These are phyloP conservation scores for Archaeoteleia sp. DNA, from an alignment of 2,888 invertebrate species.

Conservation along the genomic window DNA sequence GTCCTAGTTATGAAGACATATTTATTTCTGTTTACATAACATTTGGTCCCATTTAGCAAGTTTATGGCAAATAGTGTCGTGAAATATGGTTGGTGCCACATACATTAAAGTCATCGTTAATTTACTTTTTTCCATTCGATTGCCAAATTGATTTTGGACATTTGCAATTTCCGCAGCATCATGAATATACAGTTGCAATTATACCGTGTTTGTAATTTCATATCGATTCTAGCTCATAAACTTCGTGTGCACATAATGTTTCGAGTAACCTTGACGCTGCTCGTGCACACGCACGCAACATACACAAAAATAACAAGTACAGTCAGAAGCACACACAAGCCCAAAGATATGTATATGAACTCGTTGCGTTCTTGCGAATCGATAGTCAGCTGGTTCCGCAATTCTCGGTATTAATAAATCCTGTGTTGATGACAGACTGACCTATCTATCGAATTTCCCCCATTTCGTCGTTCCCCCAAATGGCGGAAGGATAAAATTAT, in stretches of 20 bases:
- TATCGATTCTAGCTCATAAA: slow-evolving; percentile 26
- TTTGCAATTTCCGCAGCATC: slow-evolving; percentile 9
- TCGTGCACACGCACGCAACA: slow-evolving; percentile 21
- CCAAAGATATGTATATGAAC: background rate
- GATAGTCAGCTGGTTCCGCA: slow-evolving; percentile 18
- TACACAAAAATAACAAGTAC: too few species aligned
- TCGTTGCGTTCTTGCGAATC: slow-evolving; percentile 21
- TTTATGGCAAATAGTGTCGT: background rate
- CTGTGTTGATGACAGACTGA: background rate
- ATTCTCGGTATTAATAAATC: slow-evolving; percentile 1
- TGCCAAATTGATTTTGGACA: slow-evolving; percentile 12
- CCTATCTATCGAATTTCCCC: slow-evolving; percentile 1
- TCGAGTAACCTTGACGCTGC: slow-evolving; percentile 20
- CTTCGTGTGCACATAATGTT: slow-evolving; percentile 18
- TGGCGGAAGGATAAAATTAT: slow-evolving; percentile 2
- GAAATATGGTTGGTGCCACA: slow-evolving; percentile 9
- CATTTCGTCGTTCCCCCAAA: background rate
- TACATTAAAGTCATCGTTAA: background rate
- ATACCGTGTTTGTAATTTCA: slow-evolving; percentile 20
- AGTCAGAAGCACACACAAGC: too few species aligned
- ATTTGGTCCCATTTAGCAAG: slow-evolving; percentile 4
- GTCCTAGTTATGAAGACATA: slow-evolving; percentile 11
- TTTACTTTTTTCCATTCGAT: slow-evolving; percentile 8
- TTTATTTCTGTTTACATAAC: background rate
- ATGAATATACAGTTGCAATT: slow-evolving; percentile 19